Percentiles rank a stretch among this genome's conserved stretches.
phyloP scores from a whole-genome alignment of 2,888 invertebrate species.

The Tetragnatha montana region DNA sequence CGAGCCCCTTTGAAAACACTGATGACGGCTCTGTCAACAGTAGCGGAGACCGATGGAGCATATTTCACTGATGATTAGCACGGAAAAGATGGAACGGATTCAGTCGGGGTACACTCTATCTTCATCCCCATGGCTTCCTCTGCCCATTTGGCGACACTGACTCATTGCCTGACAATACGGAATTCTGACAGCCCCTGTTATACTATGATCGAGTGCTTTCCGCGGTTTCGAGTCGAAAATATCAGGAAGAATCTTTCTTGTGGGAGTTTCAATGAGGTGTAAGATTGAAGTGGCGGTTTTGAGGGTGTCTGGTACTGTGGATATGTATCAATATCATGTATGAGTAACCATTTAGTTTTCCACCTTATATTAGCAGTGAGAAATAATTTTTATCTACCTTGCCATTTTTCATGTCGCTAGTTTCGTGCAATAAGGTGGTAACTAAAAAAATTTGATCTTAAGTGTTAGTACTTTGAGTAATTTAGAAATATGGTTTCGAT shows the following conservation, averaged over 20 bases:
- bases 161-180: slow-evolving; percentile 42
- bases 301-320: too few species aligned
- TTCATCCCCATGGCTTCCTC: slow-evolving; percentile 10
- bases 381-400: too few species aligned
- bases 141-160: slow-evolving; percentile 7
- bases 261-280: background rate
- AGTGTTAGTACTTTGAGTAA: too few species aligned
- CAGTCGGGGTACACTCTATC: slow-evolving; percentile 30
- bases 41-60: slow-evolving; percentile 22
- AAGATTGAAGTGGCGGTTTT: too few species aligned
- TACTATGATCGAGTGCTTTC: slow-evolving; percentile 35
- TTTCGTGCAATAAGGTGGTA: too few species aligned
- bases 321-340: too few species aligned
- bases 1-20: background rate
- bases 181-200: slow-evolving; percentile 38
- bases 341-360: too few species aligned
- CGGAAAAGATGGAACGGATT: slow-evolving; percentile 34
- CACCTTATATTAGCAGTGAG: too few species aligned
- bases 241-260: background rate
- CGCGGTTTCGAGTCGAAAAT: background rate
- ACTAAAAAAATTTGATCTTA: too few species aligned
- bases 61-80: slow-evolving; percentile 51
- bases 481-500: too few species aligned
- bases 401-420: too few species aligned
- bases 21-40: slow-evolving; percentile 9